A percentile compares a stretch with the other conserved stretches of the same genome.
These are phyloP conservation scores for Zaprionus lineosus DNA, from an alignment of 2,888 invertebrate genomes.

Conservation along the genomic window DNA sequence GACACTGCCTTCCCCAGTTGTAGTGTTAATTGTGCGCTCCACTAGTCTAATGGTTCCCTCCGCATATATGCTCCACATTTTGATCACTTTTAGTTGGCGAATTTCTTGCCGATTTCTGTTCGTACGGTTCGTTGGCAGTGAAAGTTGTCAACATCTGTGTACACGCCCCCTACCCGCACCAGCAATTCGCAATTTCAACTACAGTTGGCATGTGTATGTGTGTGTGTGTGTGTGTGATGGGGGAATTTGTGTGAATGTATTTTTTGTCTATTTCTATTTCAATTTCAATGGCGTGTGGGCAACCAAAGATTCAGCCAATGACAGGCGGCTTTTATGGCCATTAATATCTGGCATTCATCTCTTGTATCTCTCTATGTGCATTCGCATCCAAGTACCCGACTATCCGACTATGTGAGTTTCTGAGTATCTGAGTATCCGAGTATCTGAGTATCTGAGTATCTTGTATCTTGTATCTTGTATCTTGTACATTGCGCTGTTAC, in stretches of 20 bases:
- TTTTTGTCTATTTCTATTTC: slow-evolving; percentile 39
- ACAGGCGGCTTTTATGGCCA: slow-evolving; percentile 49
- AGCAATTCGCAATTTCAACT: slow-evolving; percentile 34
- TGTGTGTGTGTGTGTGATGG: not conserved
- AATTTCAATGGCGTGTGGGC: slow-evolving; percentile 47
- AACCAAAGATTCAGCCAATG: slow-evolving; percentile 48
- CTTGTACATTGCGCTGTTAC: slow-evolving; percentile 21
- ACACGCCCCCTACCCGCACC: slow-evolving; percentile 16
- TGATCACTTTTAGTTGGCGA: slow-evolving; percentile 3
- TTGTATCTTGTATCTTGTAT: slow-evolving; percentile 17
- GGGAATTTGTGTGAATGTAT: not conserved
- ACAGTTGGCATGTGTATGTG: slow-evolving; percentile 17
- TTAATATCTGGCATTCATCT: slow-evolving; percentile 34
- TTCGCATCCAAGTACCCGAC: slow-evolving; percentile 15
- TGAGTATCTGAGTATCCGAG: slow-evolving; percentile 23
- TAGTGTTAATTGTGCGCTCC: slow-evolving; percentile 21
- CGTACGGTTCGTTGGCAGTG: slow-evolving; percentile 66
- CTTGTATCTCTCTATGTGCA: slow-evolving; percentile 6
- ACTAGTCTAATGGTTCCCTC: slow-evolving; percentile 12
- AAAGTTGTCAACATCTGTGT: slow-evolving; percentile 61
- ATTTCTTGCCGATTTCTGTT: slow-evolving; percentile 36
- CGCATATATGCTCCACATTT: slow-evolving; percentile 3
- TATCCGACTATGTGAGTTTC: too few species aligned
- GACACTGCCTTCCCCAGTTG: too few species aligned
- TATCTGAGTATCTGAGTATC: slow-evolving; percentile 26